Base-by-base conservation (phyloP, 2,888 invertebrate species). In the Scaptomyza flava region DNA sequence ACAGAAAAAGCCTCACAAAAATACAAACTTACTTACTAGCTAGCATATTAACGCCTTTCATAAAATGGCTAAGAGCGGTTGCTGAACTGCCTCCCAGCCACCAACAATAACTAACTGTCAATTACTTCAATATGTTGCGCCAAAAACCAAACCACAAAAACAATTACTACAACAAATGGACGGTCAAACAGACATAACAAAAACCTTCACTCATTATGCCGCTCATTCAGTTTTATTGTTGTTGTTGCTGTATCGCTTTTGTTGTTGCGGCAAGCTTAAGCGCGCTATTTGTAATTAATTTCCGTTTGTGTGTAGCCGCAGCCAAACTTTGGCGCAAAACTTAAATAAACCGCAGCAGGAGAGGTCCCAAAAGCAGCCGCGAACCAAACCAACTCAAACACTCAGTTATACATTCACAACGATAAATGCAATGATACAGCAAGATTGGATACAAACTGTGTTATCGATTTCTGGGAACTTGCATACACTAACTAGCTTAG, bases 291-390 rank as follows among this genome's bases (percentile, higher is more conserved):
- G 27, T 27, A 27, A 27, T 27, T 27, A 27, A 27, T 27, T 27
- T 27, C 27, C 27, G 27, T 27, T 27, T 27, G 27, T 27, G 27
- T 27, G 68, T 68, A 77, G 79, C 85, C 82, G 79, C 85, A 80
- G 42, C 72, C 71, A 70, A 68, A 80, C 67, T 80, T 77, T 70
- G 77, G 68, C 70, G 77, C 72, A 67, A 72, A 81, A 74, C 79
- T 79, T 79, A 72, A 83, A 78, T 74, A 76, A 83, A 69, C 85
- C 83, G 51, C 80, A 83, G 78, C 70, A 73, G 62, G 43, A 70
- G 66, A 56, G 57, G 30, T 48, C 60, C 48, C 58, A 27, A 48
- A 74, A 67, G 54, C 47, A 43, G 1, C 34, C 20, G 41, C 38
- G 45, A 33, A 20, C 47, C 52, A 60, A 34, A 14, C 47, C 47